Evolutionary conservation across 1,140 invertebrate species (phyloP).

Genomic region (Teleogryllus occipitalis): DNA sequence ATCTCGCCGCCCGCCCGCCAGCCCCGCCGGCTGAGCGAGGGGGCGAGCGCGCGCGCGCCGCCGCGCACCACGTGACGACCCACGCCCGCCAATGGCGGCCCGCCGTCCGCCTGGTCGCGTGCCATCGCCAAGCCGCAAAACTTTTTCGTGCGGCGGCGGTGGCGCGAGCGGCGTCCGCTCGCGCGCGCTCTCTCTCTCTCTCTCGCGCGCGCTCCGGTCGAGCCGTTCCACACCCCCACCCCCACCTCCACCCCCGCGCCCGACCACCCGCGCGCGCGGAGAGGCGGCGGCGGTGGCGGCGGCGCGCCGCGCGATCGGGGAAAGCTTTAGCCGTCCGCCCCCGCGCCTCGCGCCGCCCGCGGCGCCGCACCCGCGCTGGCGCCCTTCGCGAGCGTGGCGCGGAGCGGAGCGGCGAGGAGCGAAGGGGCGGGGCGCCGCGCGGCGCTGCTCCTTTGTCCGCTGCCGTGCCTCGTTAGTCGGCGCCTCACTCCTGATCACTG

Average conservation of each 20-base stretch:
- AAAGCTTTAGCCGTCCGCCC: neutral
- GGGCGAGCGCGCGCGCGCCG: too few relatives aligned
- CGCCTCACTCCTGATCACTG: neutral
- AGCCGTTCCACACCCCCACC: too few relatives aligned
- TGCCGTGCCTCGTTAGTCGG: conserved; percentile 2
- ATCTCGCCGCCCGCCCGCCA: neutral
- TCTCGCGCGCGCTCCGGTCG: neutral
- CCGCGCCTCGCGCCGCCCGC: too few relatives aligned
- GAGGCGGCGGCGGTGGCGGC: too few relatives aligned
- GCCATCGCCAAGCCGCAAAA: neutral
- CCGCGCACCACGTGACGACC: neutral
- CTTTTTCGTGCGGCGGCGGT: neutral
- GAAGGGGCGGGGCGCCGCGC: neutral
- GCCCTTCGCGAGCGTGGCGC: neutral
- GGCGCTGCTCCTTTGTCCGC: neutral
- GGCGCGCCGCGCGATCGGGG: neutral
- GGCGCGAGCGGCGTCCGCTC: too few relatives aligned
- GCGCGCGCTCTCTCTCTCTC: neutral
- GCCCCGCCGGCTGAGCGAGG: too few relatives aligned
- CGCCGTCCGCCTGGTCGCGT: neutral
- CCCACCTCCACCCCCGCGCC: too few relatives aligned
- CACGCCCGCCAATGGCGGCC: too few relatives aligned
- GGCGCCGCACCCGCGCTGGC: too few relatives aligned
- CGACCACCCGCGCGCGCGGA: neutral
- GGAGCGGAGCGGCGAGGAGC: neutral